Conservation (phyloP, 2,797 vertebrate genomes). For the Parauchenoglanis punctatus region DNA sequence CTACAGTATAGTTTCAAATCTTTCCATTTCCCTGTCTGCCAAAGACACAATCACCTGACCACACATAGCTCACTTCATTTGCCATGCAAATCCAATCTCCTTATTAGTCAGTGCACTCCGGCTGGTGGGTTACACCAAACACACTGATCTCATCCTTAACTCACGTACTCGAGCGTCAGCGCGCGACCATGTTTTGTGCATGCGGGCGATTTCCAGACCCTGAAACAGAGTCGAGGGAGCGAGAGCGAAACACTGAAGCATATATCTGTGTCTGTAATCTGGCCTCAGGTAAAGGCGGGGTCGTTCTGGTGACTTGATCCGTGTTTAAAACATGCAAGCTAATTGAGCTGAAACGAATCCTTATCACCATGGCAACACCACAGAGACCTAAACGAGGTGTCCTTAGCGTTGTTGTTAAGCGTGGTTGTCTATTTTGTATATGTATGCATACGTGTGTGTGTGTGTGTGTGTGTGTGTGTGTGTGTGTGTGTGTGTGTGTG, state of each 20-base stretch:
- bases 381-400: conserved; percentile 24
- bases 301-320: conserved; percentile 49
- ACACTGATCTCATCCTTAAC: conserved; percentile 43
- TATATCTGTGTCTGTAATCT: conserved; percentile 36
- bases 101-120: conserved; percentile 62
- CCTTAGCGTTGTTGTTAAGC: conserved; percentile 3
- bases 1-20: background rate
- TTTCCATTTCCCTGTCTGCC: background rate
- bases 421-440: background rate
- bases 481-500: background rate
- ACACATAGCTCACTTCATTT: conserved; percentile 54
- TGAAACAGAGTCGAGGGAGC: background rate
- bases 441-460: background rate
- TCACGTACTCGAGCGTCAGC: background rate
- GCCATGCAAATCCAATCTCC: conserved; percentile 70
- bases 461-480: background rate
- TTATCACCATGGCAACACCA: conserved; percentile 51
- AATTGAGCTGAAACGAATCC: conserved; percentile 53
- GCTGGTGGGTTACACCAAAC: conserved; percentile 51
- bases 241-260: background rate
- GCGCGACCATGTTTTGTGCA: background rate
- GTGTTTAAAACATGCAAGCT: conserved; percentile 56
- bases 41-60: conserved; percentile 12
- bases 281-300: conserved; percentile 34
- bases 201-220: background rate